Base-by-base conservation (phyloP, 2,113 vertebrate species). In the Anarhynchus alexandrinus region DNA sequence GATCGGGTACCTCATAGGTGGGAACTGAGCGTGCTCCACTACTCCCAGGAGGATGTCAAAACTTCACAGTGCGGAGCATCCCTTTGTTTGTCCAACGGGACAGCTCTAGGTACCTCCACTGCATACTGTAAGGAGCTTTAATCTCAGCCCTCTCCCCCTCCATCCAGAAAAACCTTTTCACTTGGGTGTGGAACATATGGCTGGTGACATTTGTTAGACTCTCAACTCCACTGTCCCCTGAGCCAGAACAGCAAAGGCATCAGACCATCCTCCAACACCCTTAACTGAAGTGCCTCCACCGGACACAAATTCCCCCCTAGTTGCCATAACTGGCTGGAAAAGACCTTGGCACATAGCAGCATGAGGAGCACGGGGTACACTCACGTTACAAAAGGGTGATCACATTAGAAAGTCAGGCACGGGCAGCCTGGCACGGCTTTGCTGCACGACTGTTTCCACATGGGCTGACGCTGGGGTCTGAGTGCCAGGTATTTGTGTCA, bases 1-100 rank as follows among this genome's bases (percentile, higher is more conserved):
- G 26, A 25, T 54, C 5, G 5, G 55, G 47, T 47, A 52, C 49
- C n/a, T 15, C 38, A 40, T 0, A 40, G n/a, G 11, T 47, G 10
- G 49, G 14, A 91, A 59, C 9, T 2, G 27, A 83, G n/a, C 5
- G 27, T 0, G 0, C 17, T 38, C 9, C 45, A 40, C 43, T 42
- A 5, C 15, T 86, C 26, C 29, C 1, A 58, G 49, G 15, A 83
- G 18, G 9, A 40, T 23, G 10, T 12, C 3, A 2, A 55, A 72
- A n/a, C n/a, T 67, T 52, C 69, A 47, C 29, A 83, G 16, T 13
- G 21, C 9, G 6, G 29, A 71, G 23, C 34, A 87, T 36, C 21
- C 32, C 42, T 88, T 25, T 27, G 9, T 22, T 15, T 58, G 34
- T 61, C 38, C 52, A 55, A 67, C 27, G 6, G 16, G 9, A 17